phyloP scores from a whole-genome alignment of 2,797 vertebrate genomes.

The Myiothlypis chrysogaster region DNA sequence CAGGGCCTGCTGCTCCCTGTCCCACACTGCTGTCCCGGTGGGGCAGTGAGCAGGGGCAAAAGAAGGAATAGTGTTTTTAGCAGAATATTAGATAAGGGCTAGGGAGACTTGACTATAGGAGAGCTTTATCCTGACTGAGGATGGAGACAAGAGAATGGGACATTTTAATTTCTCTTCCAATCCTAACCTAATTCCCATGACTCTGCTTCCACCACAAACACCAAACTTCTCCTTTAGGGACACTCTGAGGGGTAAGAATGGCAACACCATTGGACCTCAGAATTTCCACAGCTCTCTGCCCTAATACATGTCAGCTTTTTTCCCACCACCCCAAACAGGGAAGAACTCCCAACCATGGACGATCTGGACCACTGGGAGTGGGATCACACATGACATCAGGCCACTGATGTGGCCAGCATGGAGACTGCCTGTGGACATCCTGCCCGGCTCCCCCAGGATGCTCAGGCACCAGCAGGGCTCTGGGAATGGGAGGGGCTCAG shows the following conservation, averaged over 20 bases:
- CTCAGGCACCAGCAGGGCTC: not conserved
- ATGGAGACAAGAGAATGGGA: not conserved
- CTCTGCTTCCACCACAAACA: not conserved
- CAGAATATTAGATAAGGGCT: not conserved
- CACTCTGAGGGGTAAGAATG: not conserved
- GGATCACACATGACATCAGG: not conserved
- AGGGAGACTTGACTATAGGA: not conserved
- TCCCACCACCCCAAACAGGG: not conserved
- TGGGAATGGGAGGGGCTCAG: not conserved
- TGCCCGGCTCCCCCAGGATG: not conserved
- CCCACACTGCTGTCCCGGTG: not conserved
- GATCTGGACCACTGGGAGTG: not conserved
- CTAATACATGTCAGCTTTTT: accelerated
- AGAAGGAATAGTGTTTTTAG: accelerated
- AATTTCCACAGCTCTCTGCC: not conserved
- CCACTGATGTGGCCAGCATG: accelerated
- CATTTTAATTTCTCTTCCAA: not conserved
- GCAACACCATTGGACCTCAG: not conserved
- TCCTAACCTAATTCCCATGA: not conserved
- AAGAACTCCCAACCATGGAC: not conserved
- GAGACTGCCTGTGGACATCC: not conserved
- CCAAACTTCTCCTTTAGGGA: not conserved
- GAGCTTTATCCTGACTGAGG: not conserved
- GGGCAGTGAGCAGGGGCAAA: not conserved
- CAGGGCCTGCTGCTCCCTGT: not conserved